Base-by-base conservation (phyloP, 2,888 invertebrate genomes). In the Melieria crassipennis region DNA sequence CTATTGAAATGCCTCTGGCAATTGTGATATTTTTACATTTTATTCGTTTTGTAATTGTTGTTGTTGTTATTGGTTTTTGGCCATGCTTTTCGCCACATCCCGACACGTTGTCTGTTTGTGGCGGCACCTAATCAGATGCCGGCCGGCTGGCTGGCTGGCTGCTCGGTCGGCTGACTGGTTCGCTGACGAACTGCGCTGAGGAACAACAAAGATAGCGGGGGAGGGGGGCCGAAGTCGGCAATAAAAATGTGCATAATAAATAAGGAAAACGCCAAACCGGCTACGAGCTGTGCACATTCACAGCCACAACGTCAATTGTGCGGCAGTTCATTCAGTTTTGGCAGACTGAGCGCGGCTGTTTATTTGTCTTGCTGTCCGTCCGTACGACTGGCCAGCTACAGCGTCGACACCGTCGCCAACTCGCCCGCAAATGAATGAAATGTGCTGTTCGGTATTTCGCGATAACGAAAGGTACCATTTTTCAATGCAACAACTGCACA, bases 341-440 rank as follows among this genome's bases (percentile, higher is more conserved):
- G 30, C 30, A 30, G 30, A 30, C 30, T 30, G 30, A 30, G 30
- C 30, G 30, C 30, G 50, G 60, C 50, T 61, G 67, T 61, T 48
- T 65, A 56, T 9, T 9, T 45, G 61, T 61, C 45, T 7, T 6
- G 7, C 13, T 30, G 47, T 62, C 58, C 48, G 56, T 13, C 66
- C 47, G 47, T 30, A 7, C 48, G 56, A 42, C 43, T 7, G 58
- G 46, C 11, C 11, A 48, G 45, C 5, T 46, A 30, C 30, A 3
- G 30, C 30, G 3, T 30, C 30, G 30, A 30, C 30, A 30, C 30
- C 30, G 30, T 30, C 30, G 2, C 30, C 30, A 30, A 30, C 30
- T 30, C 30, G 30, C 60, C 61, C 52, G 61, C 67, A 67, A 67
- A 67, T 67, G 67, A 67, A 67, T 67, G 67, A 67, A 67, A 61